A percentile compares a stretch with the other conserved stretches of the same genome.
phyloP scores from a whole-genome alignment of 2,113 vertebrate genomes.

The Anhinga rufa region DNA sequence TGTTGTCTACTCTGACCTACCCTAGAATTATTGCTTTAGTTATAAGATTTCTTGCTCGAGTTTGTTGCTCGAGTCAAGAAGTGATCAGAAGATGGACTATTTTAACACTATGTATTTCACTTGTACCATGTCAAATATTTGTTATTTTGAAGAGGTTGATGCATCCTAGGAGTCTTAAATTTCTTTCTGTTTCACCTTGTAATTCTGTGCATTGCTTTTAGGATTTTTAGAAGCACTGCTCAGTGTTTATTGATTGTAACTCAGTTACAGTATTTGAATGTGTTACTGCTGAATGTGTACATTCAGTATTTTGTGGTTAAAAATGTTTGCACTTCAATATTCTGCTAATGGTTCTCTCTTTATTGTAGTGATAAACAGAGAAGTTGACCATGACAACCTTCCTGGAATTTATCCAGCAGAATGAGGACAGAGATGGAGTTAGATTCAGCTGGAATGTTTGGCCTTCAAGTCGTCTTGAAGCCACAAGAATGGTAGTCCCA shows the following conservation, averaged over 20 bases:
- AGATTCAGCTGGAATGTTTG: conserved; percentile 99
- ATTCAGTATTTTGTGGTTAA: neutral
- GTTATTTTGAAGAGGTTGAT: neutral
- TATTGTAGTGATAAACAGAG: conserved; percentile 51
- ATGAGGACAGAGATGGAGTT: conserved; percentile 95
- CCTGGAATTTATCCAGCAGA: conserved; percentile 95
- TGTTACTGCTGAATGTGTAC: neutral
- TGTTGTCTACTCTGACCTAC: neutral
- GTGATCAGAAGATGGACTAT: neutral
- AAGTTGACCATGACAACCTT: conserved; percentile 88
- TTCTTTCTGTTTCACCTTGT: neutral
- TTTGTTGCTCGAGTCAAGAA: neutral
- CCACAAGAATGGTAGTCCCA: conserved; percentile 95
- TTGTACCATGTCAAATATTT: neutral
- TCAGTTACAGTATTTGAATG: neutral
- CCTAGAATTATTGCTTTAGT: neutral
- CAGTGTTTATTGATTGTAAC: neutral
- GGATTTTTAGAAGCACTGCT: neutral
- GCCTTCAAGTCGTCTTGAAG: conserved; percentile 96
- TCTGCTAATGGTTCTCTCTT: neutral
- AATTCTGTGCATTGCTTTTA: neutral
- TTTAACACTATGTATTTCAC: neutral
- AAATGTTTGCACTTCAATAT: neutral
- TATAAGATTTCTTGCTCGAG: neutral
- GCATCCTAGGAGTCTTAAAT: neutral